A percentile compares a stretch with the other conserved stretches of the same genome.
These are phyloP conservation scores for Hassar affinis DNA, from an alignment of 2,113 vertebrate genomes.

Conservation along the genomic window DNA sequence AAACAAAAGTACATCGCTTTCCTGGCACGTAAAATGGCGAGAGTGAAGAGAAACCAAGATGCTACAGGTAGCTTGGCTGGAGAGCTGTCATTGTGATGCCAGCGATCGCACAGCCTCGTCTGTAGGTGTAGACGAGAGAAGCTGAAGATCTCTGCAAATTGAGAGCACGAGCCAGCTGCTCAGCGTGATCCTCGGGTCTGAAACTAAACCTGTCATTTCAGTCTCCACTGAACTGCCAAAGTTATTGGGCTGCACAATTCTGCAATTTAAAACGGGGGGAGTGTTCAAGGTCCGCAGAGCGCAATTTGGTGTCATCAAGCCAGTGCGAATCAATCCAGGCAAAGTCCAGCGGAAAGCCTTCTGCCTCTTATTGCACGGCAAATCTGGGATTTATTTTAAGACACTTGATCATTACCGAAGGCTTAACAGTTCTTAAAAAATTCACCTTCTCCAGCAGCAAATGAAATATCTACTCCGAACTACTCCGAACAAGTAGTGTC, in stretches of 20 bases:
- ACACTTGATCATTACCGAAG: neutral
- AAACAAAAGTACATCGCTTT: slow-evolving; percentile 39
- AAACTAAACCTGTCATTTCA: slow-evolving; percentile 42
- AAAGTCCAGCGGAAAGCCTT: neutral
- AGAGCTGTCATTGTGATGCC: slow-evolving; percentile 43
- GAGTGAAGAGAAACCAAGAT: slow-evolving; percentile 27
- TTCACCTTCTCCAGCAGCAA: neutral
- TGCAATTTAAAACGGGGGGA: slow-evolving; percentile 22
- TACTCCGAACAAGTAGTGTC: slow-evolving; percentile 38
- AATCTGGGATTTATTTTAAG: slow-evolving; percentile 26
- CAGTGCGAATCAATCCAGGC: slow-evolving; percentile 28
- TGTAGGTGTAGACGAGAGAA: slow-evolving; percentile 39
- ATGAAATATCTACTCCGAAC: neutral
- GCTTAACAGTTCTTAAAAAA: slow-evolving; percentile 17
- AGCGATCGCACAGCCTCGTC: slow-evolving; percentile 42
- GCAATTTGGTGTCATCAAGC: slow-evolving; percentile 48
- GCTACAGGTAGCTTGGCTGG: slow-evolving; percentile 13
- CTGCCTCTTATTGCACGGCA: slow-evolving; percentile 27
- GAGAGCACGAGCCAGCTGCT: slow-evolving; percentile 25
- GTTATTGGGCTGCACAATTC: slow-evolving; percentile 17
- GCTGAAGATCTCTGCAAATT: slow-evolving; percentile 19
- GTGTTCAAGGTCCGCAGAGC: slow-evolving; percentile 30
- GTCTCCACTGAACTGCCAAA: slow-evolving; percentile 31
- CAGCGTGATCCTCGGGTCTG: neutral
- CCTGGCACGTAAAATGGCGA: slow-evolving; percentile 14